These are phyloP conservation scores for Hymenochirus boettgeri DNA, from an alignment of 2,113 vertebrate species.

Conservation along the genomic window DNA sequence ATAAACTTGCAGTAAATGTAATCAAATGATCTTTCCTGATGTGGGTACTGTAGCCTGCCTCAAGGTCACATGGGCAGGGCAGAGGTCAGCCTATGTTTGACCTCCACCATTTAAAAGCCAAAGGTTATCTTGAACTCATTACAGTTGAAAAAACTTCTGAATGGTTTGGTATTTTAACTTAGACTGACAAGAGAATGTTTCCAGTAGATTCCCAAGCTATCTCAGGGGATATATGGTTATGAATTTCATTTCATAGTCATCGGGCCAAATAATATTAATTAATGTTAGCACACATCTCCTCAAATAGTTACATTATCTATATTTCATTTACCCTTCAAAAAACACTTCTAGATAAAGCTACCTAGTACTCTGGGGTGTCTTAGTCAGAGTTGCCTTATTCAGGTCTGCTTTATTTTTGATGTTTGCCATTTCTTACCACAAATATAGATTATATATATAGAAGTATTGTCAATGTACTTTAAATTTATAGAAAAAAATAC, in stretches of 20 bases:
- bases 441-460: too few species aligned
- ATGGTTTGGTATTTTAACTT: constrained; percentile 40
- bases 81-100: constrained; percentile 62
- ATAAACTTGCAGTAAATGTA: constrained; percentile 6
- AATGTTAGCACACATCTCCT: too few species aligned
- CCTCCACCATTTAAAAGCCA: constrained; percentile 53
- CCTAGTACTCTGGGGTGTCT: too few species aligned
- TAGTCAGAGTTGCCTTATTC: too few species aligned
- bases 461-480: too few species aligned
- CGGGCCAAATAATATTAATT: too few species aligned
- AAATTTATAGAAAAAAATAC: too few species aligned
- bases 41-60: constrained; percentile 44
- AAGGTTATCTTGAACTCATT: constrained; percentile 67
- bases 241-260: neutral
- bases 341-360: too few species aligned
- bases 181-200: constrained; percentile 24
- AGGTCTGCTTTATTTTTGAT: too few species aligned
- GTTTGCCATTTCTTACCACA: too few species aligned
- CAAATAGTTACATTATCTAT: too few species aligned
- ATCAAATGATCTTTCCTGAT: constrained; percentile 50
- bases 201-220: constrained; percentile 14
- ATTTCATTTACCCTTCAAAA: too few species aligned
- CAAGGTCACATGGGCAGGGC: constrained; percentile 62
- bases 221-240: neutral
- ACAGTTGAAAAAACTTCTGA: constrained; percentile 40